These are phyloP conservation scores for Tigriopus japonicus DNA, from an alignment of 1,140 invertebrate genomes.

Conservation along the genomic window DNA sequence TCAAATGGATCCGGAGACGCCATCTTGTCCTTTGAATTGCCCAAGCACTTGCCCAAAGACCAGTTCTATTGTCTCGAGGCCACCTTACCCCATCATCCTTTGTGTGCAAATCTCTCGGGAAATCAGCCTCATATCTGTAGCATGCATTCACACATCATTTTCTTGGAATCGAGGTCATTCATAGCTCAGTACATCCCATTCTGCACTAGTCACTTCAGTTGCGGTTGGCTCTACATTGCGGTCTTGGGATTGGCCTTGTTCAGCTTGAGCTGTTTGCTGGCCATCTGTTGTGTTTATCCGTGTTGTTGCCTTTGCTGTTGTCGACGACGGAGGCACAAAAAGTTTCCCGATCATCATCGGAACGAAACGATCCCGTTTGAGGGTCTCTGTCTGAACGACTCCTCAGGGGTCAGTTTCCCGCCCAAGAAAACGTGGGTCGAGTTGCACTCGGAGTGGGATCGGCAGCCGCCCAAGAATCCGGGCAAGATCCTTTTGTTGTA, in stretches of 20 bases:
- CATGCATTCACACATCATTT: background rate
- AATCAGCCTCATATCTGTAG: background rate
- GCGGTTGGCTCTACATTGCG: conserved; percentile 6
- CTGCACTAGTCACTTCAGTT: background rate
- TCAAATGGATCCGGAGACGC: no score
- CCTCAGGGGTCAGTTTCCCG: background rate
- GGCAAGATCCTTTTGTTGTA: conserved; percentile 11
- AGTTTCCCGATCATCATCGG: no score
- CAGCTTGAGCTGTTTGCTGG: background rate
- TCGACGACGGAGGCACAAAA: background rate
- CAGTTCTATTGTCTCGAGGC: background rate
- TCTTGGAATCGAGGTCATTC: background rate
- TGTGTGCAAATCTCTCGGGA: background rate
- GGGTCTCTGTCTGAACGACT: no score
- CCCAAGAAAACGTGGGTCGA: conserved; percentile 6
- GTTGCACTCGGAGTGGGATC: background rate
- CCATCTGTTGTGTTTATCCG: background rate
- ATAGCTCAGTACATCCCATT: background rate
- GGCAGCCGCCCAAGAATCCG: background rate
- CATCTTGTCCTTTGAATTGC: no score
- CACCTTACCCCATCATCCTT: background rate
- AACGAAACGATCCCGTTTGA: no score
- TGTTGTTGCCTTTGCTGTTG: background rate
- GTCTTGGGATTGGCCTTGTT: background rate
- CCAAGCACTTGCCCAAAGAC: background rate